A percentile compares a stretch with the other conserved stretches of the same genome.
Conservation (phyloP, 2,113 vertebrate genomes). For the Cyrtonyx montezumae region DNA sequence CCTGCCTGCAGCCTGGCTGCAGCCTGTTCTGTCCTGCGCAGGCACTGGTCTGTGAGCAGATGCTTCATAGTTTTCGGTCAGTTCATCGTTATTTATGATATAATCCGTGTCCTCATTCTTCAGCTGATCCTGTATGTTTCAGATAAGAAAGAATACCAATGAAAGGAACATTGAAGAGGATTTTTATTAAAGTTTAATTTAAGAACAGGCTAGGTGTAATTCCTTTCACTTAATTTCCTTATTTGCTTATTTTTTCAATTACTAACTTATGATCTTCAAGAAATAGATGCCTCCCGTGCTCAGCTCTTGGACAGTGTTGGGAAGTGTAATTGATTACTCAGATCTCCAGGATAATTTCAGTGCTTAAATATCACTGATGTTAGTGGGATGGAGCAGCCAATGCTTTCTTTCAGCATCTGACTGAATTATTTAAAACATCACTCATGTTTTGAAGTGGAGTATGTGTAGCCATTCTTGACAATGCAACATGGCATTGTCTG, state of each 20-base stretch:
- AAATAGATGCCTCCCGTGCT: background rate
- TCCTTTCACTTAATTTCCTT: background rate
- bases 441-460: background rate
- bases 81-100: conserved; percentile 77
- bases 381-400: background rate
- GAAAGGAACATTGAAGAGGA: background rate
- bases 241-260: background rate
- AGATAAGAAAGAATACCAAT: background rate
- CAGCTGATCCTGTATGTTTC: conserved; percentile 64
- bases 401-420: background rate
- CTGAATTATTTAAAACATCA: background rate
- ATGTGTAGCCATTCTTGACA: background rate
- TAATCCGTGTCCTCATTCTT: conserved; percentile 74
- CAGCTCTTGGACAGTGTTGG: background rate
- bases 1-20: conserved; percentile 29
- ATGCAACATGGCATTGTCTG: accelerated
- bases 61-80: conserved; percentile 38
- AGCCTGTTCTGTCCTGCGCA: background rate
- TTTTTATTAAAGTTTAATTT: background rate
- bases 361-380: background rate
- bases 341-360: background rate
- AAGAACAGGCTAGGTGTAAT: background rate
- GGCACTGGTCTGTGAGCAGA: background rate
- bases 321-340: background rate
- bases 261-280: background rate